Evolutionary conservation across 1,140 invertebrate species (phyloP).

Genomic region (Eumeta japonica): DNA sequence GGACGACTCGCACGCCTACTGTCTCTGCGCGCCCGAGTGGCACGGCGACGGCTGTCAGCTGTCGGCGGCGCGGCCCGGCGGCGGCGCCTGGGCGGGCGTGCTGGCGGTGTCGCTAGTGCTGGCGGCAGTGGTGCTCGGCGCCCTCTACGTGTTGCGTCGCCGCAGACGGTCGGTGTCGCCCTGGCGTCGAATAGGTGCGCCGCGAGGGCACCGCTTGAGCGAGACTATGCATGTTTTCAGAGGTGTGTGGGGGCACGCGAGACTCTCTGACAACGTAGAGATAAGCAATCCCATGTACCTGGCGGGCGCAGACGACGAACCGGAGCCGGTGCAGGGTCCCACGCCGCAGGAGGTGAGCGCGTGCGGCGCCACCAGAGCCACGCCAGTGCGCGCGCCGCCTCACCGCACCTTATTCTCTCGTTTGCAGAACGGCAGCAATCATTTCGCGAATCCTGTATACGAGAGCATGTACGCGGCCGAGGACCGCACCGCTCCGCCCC

Average conservation of each 20-base stretch:
- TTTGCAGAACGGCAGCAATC: slow-evolving; percentile 44
- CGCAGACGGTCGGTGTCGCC: slow-evolving; percentile 21
- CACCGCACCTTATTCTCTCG: slow-evolving; percentile 1
- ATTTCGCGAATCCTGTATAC: slow-evolving; percentile 84
- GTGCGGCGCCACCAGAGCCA: no score
- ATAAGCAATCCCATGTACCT: slow-evolving; percentile 84
- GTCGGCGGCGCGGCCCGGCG: slow-evolving; percentile 6
- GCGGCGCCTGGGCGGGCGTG: slow-evolving; percentile 20
- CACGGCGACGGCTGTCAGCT: slow-evolving; percentile 8
- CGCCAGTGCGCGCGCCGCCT: no score
- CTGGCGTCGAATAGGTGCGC: no score
- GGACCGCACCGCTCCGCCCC: slow-evolving; percentile 12
- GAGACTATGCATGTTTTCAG: slow-evolving; percentile 40
- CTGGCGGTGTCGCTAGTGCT: slow-evolving; percentile 14
- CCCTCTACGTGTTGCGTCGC: slow-evolving; percentile 26
- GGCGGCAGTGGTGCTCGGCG: slow-evolving; percentile 11
- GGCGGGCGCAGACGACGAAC: slow-evolving; percentile 65
- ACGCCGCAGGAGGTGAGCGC: slow-evolving; percentile 63
- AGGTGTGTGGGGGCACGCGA: slow-evolving; percentile 72
- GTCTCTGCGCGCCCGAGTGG: no score
- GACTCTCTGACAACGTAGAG: slow-evolving; percentile 78
- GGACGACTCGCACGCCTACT: no score
- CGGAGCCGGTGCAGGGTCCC: slow-evolving; percentile 56
- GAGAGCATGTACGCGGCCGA: slow-evolving; percentile 69
- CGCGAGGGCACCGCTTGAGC: neutral